Evolutionary conservation across 2,888 invertebrate species (phyloP).

Genomic region (Campopleginae sp.): DNA sequence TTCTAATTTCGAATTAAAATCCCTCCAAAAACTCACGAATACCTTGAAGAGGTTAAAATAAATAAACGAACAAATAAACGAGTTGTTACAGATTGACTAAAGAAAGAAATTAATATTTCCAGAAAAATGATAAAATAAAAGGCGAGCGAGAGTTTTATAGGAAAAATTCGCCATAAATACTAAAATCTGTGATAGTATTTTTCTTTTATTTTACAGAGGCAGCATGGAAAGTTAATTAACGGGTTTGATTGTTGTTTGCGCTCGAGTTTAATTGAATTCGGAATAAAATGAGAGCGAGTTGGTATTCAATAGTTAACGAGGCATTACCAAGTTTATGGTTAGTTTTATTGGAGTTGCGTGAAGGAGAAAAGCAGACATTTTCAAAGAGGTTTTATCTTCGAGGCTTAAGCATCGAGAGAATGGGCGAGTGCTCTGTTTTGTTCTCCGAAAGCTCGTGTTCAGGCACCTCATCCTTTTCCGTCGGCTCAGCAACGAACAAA

Average conservation of each 20-base stretch:
- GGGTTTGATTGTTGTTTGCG: slow-evolving; percentile 11
- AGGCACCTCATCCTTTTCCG: slow-evolving; percentile 2
- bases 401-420: slow-evolving; percentile 1
- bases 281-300: slow-evolving; percentile 9
- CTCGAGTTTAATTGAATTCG: slow-evolving; percentile 11
- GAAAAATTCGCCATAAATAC: neutral
- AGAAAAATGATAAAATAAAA: neutral
- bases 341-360: slow-evolving; percentile 6
- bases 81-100: neutral
- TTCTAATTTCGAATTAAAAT: neutral
- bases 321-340: slow-evolving; percentile 8
- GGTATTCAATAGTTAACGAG: slow-evolving; percentile 16
- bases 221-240: slow-evolving; percentile 14
- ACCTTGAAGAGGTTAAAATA: neutral
- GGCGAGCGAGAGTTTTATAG: neutral
- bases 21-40: neutral
- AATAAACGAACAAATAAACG: neutral
- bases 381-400: slow-evolving; percentile 8
- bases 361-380: slow-evolving; percentile 19
- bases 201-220: neutral
- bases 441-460: slow-evolving; percentile 14
- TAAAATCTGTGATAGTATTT: neutral
- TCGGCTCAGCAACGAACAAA: slow-evolving; percentile 10
- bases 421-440: slow-evolving; percentile 20
- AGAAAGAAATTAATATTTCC: too few species aligned